phyloP scores from a whole-genome alignment of 2,797 vertebrate genomes.

The Eulemur albifrons region DNA sequence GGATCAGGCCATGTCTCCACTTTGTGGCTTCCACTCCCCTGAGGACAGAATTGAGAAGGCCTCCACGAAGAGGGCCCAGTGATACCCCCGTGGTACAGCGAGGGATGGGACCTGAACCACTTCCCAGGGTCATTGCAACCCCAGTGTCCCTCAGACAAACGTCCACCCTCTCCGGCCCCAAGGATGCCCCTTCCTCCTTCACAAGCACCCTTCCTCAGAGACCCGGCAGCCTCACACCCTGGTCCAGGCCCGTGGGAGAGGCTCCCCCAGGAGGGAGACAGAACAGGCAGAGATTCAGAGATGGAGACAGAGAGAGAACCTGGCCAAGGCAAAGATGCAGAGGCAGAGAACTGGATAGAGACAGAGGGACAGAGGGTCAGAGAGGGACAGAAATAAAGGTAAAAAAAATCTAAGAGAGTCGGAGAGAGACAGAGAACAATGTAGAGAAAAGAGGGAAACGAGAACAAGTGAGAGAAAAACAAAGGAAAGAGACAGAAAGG shows the following conservation, averaged over 20 bases:
- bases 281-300: not conserved
- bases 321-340: not conserved
- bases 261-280: not conserved
- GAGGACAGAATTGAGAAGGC: not conserved
- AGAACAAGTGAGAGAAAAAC: not conserved
- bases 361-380: rapidly evolving
- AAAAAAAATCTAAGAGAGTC: rapidly evolving
- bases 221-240: not conserved
- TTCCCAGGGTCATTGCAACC: not conserved
- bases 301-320: not conserved
- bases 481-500: rapidly evolving
- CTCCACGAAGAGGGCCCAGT: not conserved
- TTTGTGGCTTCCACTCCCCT: not conserved
- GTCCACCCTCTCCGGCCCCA: rapidly evolving
- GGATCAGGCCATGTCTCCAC: not conserved
- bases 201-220: not conserved
- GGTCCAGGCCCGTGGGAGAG: not conserved
- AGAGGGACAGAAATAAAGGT: not conserved
- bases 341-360: not conserved
- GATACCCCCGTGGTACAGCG: rapidly evolving
- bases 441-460: too few species aligned
- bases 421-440: not conserved
- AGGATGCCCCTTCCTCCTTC: not conserved
- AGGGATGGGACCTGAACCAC: too few species aligned
- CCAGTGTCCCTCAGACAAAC: not conserved